A percentile compares a stretch with the other conserved stretches of the same genome.
phyloP scores from a whole-genome alignment of 2,797 vertebrate genomes.

The Emydoidea blandingii region DNA sequence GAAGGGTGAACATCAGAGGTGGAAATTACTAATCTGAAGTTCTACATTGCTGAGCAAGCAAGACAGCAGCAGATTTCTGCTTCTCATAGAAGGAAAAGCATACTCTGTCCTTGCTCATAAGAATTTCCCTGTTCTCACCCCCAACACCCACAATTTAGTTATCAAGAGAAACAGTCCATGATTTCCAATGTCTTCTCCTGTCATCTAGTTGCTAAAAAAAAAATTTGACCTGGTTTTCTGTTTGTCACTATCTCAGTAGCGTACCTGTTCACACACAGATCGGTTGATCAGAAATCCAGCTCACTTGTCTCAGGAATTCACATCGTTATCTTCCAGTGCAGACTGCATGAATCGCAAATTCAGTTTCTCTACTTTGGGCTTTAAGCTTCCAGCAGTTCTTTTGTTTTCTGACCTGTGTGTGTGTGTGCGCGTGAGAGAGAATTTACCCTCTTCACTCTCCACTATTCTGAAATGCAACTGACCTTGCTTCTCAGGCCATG shows the following conservation, averaged over 20 bases:
- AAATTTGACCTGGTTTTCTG: conserved; percentile 18
- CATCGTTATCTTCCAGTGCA: conserved; percentile 60
- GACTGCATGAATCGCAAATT: conserved; percentile 26
- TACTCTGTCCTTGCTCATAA: background rate
- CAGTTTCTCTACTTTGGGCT: background rate
- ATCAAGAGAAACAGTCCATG: background rate
- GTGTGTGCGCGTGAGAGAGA: background rate
- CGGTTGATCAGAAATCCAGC: conserved; percentile 22
- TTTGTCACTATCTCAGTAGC: conserved; percentile 20
- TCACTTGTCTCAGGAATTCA: conserved; percentile 60
- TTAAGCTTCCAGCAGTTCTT: background rate
- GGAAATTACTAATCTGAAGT: background rate
- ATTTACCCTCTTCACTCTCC: background rate
- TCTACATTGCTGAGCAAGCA: background rate
- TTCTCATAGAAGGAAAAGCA: background rate
- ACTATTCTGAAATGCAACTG: background rate
- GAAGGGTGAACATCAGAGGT: background rate
- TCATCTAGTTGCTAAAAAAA: conserved; percentile 41
- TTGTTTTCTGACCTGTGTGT: conserved; percentile 37
- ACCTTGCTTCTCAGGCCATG: background rate
- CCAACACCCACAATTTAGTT: background rate
- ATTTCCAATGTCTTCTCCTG: conserved; percentile 14
- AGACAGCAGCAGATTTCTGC: background rate
- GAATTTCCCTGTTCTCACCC: background rate
- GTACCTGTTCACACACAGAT: conserved; percentile 9